Evolutionary conservation across 2,888 invertebrate genomes (phyloP), one percentile per base, ranked within the genome.

Genomic region (Patella depressa): DNA sequence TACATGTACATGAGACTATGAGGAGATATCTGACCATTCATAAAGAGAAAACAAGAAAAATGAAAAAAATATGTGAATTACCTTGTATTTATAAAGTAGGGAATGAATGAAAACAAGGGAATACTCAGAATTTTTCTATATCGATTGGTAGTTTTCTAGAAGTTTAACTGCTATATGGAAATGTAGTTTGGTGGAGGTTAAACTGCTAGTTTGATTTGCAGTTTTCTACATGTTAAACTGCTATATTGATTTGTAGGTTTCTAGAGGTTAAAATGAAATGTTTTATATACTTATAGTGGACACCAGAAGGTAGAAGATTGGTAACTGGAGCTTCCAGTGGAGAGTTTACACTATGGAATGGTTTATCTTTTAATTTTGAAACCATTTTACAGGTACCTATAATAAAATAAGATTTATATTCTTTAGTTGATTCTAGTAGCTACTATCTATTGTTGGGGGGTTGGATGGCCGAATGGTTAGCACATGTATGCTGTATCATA

Each of bases 341-440:
- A 71, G 99, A 99, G 93, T 99, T 99, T 90, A 99, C 99, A 0
- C 93, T 99, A 3, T 99, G 99, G 99, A 99, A 99, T 93, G 99
- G 99, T 54, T 94, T 99, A 53, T 99, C 99, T n/a, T 99, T 99
- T 93, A 99, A 99, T 93, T 99, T 99, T 93, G 99, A 99, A 93
- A 99, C 99, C n/a, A 99, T 99, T 92, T 93, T 99, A 73, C 99
- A 99, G 94, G 97, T 96, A 92, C 45, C 45, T 45, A 45, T 9
- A 45, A 45, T 45, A 45, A 7, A 9, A 45, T 45, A 45, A 9
- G 79, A 78, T 78, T 45, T 17, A 45, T 74, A 12, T 7, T 7
- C 19, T 7, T 65, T 9, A 24, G 17, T 65, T 65, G 65, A 65
- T 65, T 65, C 9, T 65, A 4, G 65, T 65, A n/a, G 19, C 5